Base-by-base conservation (phyloP, 2,888 invertebrate genomes). In the Noctua comes region DNA sequence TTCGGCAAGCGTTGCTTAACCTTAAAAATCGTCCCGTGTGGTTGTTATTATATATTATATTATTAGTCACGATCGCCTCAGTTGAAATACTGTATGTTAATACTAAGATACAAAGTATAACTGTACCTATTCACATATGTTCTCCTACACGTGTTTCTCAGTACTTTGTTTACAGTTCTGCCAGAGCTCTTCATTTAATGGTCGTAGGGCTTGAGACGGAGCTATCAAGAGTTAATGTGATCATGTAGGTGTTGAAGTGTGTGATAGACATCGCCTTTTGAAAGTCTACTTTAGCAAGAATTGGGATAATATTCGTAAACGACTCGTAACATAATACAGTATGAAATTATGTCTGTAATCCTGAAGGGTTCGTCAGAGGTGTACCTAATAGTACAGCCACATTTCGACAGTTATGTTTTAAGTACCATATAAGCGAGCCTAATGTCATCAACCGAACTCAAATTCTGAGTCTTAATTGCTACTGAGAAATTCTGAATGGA, bases 121-220 rank as follows among this genome's bases (percentile, higher is more conserved):
- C 5, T 21, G 21, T 46, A 57, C 27, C 27, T 59, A n/a, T 7
- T 46, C 36, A 24, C 11, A 27, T 27, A 16, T 18, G 21, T 68
- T 27, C 43, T 3, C 31, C 18, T 43, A 79, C 73, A 73, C 73
- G 73, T 73, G 78, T 51, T 13, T 21, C 31, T 24, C 31, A 43
- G 24, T 59, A 43, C n/a, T 59, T 62, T 73, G 62, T 79, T 79
- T 54, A 79, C 68, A 21, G 27, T 31, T 54, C 24, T 13, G 24
- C 46, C 46, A 24, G 24, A 54, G 24, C 13, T 54, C 36, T 21
- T 65, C 27, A 71, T 65, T 59, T 59, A 21, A 73, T 36, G 21
- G 57, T 13, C 11, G 7, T 16, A 36, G n/a, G 27, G 36, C 31
- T 43, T 21, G 24, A 51, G 48, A 48, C 8, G 18, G 2, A 1